phyloP scores from a whole-genome alignment of 2,888 invertebrate genomes.

The Coelinius sp. region DNA sequence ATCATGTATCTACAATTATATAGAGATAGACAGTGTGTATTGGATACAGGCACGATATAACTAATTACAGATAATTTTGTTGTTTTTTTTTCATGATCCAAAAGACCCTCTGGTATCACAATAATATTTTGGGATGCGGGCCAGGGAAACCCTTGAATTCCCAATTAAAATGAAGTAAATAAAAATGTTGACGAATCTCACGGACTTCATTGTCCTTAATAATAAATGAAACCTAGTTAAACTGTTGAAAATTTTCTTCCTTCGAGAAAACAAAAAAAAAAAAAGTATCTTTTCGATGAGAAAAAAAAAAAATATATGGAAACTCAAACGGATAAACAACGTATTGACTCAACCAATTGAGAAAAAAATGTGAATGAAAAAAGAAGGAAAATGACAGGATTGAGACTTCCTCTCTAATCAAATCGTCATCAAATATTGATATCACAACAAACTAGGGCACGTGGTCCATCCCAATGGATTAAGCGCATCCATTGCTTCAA shows the following conservation, averaged over 20 bases:
- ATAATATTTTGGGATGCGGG: conserved; percentile 56
- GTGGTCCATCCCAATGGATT: conserved; percentile 1
- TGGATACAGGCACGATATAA: conserved; percentile 69
- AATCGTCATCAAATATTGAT: conserved; percentile 53
- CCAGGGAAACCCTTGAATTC: conserved; percentile 32
- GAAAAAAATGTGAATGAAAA: conserved; percentile 29
- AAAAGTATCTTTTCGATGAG: not conserved
- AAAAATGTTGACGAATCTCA: conserved; percentile 23
- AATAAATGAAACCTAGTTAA: not conserved
- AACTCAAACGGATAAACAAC: conserved; percentile 54
- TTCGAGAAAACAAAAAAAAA: not conserved
- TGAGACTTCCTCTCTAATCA: conserved; percentile 53
- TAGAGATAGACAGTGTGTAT: conserved; percentile 61
- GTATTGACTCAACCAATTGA: conserved; percentile 62
- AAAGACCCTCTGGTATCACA: conserved; percentile 64
- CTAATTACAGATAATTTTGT: conserved; percentile 64
- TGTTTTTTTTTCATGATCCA: conserved; percentile 54
- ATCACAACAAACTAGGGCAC: conserved; percentile 62
- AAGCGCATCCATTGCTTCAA: conserved; percentile 18
- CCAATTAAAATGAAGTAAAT: conserved; percentile 17
- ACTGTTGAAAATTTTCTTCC: not conserved
- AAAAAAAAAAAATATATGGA: conserved; percentile 20
- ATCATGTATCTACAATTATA: conserved; percentile 61
- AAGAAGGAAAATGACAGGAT: conserved; percentile 45
- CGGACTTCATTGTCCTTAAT: conserved; percentile 33